A percentile compares a stretch with the other conserved stretches of the same genome.
phyloP scores from a whole-genome alignment of 2,888 invertebrate genomes.

The Podotricha telesiphe region DNA sequence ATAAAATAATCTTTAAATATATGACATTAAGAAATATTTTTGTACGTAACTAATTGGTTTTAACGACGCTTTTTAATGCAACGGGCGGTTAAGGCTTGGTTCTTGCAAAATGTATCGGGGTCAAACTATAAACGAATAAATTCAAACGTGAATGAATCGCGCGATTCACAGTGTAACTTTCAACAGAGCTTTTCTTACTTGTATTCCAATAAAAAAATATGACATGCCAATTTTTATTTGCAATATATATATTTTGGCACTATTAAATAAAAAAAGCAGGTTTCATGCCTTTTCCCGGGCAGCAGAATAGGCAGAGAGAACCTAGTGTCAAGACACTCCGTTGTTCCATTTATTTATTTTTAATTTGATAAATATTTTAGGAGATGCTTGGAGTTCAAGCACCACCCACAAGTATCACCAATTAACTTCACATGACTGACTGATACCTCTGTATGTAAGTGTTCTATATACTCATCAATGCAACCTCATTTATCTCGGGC shows the following conservation, averaged over 20 bases:
- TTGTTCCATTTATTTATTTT: too few relatives aligned
- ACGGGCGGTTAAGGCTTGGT: slow-evolving; percentile 49
- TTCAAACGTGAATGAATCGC: slow-evolving; percentile 51
- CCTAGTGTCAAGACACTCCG: too few relatives aligned
- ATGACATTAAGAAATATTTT: not conserved
- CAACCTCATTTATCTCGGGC: slow-evolving; percentile 46
- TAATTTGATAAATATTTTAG: too few relatives aligned
- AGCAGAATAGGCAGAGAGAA: too few relatives aligned
- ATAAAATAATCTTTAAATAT: not conserved
- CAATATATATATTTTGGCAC: too few relatives aligned
- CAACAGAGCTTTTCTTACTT: slow-evolving; percentile 22
- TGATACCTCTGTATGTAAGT: slow-evolving; percentile 25
- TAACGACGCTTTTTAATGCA: slow-evolving; percentile 23
- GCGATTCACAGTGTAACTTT: slow-evolving; percentile 41
- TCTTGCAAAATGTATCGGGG: slow-evolving; percentile 57
- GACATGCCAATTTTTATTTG: too few relatives aligned
- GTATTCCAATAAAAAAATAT: not conserved
- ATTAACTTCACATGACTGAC: too few relatives aligned
- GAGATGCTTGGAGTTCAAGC: too few relatives aligned
- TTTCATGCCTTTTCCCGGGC: too few relatives aligned
- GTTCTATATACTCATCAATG: slow-evolving; percentile 35
- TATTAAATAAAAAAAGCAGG: too few relatives aligned
- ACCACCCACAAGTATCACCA: too few relatives aligned
- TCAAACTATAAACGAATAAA: slow-evolving; percentile 54
- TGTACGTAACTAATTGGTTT: not conserved